Percentiles rank a stretch among this genome's conserved stretches.
phyloP scores from a whole-genome alignment of 2,888 invertebrate species.

The Andrena flavipes region DNA sequence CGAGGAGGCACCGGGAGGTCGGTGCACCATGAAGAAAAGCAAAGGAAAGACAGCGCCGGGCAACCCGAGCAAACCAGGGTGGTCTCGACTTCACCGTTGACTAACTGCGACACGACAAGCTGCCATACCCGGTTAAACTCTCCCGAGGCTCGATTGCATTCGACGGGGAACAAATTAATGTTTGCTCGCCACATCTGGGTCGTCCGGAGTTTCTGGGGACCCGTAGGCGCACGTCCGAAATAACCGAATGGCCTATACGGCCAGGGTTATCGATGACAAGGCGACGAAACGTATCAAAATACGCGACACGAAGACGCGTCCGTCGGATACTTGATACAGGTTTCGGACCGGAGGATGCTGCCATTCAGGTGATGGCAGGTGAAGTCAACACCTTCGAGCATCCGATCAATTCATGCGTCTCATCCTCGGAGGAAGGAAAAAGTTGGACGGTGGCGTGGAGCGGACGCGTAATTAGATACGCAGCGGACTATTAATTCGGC shows the following conservation, averaged over 20 bases:
- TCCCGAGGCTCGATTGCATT: conserved; percentile 74
- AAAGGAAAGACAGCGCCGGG: conserved; percentile 59
- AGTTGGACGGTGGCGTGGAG: neutral
- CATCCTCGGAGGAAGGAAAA: neutral
- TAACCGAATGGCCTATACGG: conserved; percentile 28
- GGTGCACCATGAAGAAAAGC: conserved; percentile 57
- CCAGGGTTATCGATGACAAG: conserved; percentile 49
- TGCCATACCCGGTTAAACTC: conserved; percentile 79
- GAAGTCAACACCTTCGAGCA: conserved; percentile 32
- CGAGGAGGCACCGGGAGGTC: conserved; percentile 56
- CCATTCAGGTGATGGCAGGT: conserved; percentile 43
- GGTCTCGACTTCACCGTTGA: conserved; percentile 77
- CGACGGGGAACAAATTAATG: conserved; percentile 78
- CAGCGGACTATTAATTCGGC: neutral
- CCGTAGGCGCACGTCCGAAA: conserved; percentile 30
- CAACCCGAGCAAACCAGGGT: conserved; percentile 73
- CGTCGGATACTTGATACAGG: conserved; percentile 33
- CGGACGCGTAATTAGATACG: neutral
- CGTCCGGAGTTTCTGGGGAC: conserved; percentile 44
- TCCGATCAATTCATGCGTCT: neutral
- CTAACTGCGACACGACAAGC: conserved; percentile 80
- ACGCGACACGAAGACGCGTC: conserved; percentile 9
- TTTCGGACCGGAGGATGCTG: conserved; percentile 12
- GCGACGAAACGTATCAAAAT: conserved; percentile 57
- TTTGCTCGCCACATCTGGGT: conserved; percentile 71